phyloP scores from a whole-genome alignment of 2,797 vertebrate genomes.

The Margarornis squamiger region DNA sequence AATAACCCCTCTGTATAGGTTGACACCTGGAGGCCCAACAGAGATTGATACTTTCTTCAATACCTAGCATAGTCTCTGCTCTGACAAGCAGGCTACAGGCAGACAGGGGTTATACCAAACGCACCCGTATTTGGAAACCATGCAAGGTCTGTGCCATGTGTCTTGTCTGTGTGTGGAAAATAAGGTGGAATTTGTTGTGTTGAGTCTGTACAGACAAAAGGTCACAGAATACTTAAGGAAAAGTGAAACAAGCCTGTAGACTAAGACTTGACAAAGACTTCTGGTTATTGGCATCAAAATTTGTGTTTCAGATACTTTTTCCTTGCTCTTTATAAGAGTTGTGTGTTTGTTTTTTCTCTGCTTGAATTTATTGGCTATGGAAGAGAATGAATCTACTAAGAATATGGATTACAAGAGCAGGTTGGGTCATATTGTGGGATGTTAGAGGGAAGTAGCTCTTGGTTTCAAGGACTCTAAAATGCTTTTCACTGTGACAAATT shows the following conservation, averaged over 20 bases:
- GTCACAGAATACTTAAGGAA: background rate
- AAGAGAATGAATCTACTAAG: background rate
- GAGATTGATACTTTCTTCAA: fast-evolving
- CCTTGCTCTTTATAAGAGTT: background rate
- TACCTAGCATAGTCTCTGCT: fast-evolving
- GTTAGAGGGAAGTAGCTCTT: background rate
- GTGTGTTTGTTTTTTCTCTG: background rate
- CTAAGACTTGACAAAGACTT: background rate
- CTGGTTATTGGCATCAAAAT: background rate
- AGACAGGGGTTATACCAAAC: background rate
- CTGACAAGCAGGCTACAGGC: background rate
- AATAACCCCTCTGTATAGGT: background rate
- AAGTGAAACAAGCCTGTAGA: background rate
- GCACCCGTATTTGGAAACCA: background rate
- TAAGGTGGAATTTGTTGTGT: background rate
- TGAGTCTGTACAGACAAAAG: background rate
- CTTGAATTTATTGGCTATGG: background rate
- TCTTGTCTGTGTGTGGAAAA: background rate
- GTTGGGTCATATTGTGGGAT: background rate
- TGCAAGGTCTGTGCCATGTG: background rate
- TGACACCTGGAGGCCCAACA: fast-evolving
- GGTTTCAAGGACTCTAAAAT: background rate
- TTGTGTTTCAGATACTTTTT: background rate
- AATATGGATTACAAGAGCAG: background rate
- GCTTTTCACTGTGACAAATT: background rate